A percentile compares a stretch with the other conserved stretches of the same genome.
These are phyloP conservation scores for Drosophila flavopinicola DNA, from an alignment of 2,888 invertebrate species.

Conservation along the genomic window DNA sequence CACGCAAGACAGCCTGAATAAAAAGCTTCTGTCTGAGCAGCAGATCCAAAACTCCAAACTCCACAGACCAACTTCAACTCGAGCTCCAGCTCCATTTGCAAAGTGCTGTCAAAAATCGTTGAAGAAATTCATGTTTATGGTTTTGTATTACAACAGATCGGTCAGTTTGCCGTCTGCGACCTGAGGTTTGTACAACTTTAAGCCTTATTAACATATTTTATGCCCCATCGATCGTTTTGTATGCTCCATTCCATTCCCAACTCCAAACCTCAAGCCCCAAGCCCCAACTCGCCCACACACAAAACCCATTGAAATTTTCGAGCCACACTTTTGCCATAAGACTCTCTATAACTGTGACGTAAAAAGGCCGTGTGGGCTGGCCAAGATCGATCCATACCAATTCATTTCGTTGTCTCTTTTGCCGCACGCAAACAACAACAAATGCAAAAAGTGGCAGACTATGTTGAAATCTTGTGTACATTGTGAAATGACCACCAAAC, in stretches of 20 bases:
- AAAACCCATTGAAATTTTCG: slow-evolving; percentile 17
- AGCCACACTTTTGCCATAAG: slow-evolving; percentile 51
- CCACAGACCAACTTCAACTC: neutral
- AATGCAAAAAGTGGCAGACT: slow-evolving; percentile 7
- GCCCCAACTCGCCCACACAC: slow-evolving; percentile 69
- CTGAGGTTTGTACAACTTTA: slow-evolving; percentile 67
- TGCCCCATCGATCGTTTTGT: slow-evolving; percentile 47
- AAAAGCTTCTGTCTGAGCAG: slow-evolving; percentile 43
- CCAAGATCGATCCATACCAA: slow-evolving; percentile 46
- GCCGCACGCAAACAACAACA: slow-evolving; percentile 17
- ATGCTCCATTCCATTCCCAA: slow-evolving; percentile 30
- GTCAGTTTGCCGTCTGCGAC: slow-evolving; percentile 16
- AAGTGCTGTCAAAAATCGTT: slow-evolving; percentile 53
- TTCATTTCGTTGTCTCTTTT: slow-evolving; percentile 17
- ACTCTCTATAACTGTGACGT: slow-evolving; percentile 27
- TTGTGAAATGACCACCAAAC: slow-evolving; percentile 38
- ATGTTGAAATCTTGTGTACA: slow-evolving; percentile 20
- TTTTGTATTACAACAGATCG: slow-evolving; percentile 58
- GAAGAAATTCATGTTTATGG: slow-evolving; percentile 49
- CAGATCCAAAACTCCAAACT: slow-evolving; percentile 1
- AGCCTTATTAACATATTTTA: slow-evolving; percentile 79
- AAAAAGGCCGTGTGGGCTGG: slow-evolving; percentile 54
- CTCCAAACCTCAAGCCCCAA: slow-evolving; percentile 3
- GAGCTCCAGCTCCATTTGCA: slow-evolving; percentile 6
- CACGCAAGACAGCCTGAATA: slow-evolving; percentile 35